Conservation (phyloP, 2,888 invertebrate species). For the Patella caerulea region DNA sequence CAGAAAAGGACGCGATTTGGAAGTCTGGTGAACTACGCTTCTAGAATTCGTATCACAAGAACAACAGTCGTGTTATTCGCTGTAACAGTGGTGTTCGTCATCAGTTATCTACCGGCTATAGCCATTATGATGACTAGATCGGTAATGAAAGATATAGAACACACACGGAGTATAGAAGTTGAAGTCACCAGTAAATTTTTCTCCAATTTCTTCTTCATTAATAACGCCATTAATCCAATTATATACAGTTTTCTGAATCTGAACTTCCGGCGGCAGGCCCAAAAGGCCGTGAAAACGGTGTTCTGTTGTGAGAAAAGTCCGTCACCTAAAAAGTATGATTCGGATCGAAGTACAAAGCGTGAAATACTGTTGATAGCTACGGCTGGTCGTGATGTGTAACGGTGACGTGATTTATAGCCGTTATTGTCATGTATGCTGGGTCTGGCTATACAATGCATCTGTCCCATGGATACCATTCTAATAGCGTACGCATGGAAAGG, state of each 20-base stretch:
- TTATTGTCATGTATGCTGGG: too few relatives aligned
- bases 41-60: constrained; percentile 40
- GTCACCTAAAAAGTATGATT: constrained; percentile 37
- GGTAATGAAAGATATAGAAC: constrained; percentile 32
- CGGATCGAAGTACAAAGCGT: constrained; percentile 43
- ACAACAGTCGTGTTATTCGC: constrained; percentile 46
- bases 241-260: constrained; percentile 51
- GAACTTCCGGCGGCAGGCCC: constrained; percentile 43
- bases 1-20: constrained; percentile 32
- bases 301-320: constrained; percentile 33
- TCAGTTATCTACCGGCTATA: constrained; percentile 43
- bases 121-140: constrained; percentile 39
- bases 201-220: constrained; percentile 46
- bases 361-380: constrained; percentile 25
- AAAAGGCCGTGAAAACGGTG: constrained; percentile 35
- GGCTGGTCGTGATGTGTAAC: too few relatives aligned
- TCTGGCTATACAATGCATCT: too few relatives aligned
- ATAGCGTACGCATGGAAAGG: too few relatives aligned
- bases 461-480: too few relatives aligned
- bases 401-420: too few relatives aligned
- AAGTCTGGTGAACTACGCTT: constrained; percentile 34
- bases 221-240: constrained; percentile 48
- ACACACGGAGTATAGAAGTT: constrained; percentile 28
- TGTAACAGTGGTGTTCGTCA: constrained; percentile 45
- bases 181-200: constrained; percentile 40